Conservation (phyloP, 2,797 vertebrate genomes). For the Chloroceryle amazona region DNA sequence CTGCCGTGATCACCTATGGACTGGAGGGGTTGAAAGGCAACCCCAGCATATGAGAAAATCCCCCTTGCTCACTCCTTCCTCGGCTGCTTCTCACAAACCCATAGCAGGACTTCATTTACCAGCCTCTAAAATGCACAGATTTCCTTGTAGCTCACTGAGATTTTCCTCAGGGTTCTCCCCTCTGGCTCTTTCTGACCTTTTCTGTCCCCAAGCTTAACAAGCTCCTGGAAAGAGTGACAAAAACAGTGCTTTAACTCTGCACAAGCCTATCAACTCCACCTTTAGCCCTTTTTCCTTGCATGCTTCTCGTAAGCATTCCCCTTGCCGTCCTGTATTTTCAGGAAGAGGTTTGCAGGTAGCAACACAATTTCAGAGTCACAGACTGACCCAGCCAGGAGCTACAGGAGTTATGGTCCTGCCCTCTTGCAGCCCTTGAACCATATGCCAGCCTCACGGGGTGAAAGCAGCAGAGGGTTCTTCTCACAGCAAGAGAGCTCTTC, state of each 20-base stretch:
- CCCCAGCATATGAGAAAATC: rapidly evolving
- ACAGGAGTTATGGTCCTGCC: not conserved
- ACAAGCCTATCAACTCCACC: rapidly evolving
- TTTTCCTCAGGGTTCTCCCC: not conserved
- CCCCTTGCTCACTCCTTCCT: not conserved
- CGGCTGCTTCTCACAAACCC: not conserved
- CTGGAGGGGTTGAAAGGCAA: not conserved
- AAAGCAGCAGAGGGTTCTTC: not conserved
- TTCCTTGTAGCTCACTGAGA: not conserved
- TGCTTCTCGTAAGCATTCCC: rapidly evolving
- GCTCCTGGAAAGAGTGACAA: not conserved
- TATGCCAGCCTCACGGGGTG: rapidly evolving
- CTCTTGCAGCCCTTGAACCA: rapidly evolving
- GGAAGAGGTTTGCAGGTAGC: not conserved
- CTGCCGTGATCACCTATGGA: not conserved
- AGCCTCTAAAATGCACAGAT: rapidly evolving
- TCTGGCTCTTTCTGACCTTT: too few relatives aligned
- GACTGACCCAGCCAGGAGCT: rapidly evolving
- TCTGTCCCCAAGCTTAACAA: not conserved
- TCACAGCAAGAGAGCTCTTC: not conserved
- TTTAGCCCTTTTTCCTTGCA: too few relatives aligned
- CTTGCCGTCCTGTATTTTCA: rapidly evolving
- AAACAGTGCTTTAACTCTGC: not conserved
- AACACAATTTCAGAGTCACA: rapidly evolving
- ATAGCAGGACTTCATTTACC: not conserved